Percentiles rank a stretch among this genome's conserved stretches.
phyloP scores from a whole-genome alignment of 2,113 vertebrate genomes.

The Paramormyrops kingsleyae region DNA sequence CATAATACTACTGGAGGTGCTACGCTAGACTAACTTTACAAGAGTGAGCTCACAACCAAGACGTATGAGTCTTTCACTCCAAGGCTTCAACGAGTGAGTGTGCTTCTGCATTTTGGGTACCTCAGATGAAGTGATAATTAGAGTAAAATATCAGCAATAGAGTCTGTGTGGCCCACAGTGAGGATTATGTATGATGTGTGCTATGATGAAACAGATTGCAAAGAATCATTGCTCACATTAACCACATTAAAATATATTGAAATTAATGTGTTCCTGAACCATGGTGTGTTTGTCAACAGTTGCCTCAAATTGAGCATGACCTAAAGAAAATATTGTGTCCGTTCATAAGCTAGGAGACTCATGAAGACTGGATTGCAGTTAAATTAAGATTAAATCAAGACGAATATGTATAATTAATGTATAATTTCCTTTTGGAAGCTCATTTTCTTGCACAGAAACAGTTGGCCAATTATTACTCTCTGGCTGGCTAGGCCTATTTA shows the following conservation, averaged over 20 bases:
- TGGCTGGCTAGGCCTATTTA: neutral
- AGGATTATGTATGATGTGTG: neutral
- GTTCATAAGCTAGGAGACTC: neutral
- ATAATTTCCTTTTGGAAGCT: slow-evolving; percentile 8
- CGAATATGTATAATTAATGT: neutral
- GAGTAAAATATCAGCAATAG: neutral
- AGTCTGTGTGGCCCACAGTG: neutral
- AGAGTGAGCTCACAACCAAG: neutral
- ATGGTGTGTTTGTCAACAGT: neutral
- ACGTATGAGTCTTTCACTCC: neutral
- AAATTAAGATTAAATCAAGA: slow-evolving; percentile 20
- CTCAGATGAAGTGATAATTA: neutral
- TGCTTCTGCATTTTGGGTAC: neutral
- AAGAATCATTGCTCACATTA: neutral
- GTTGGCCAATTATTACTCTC: slow-evolving; percentile 18
- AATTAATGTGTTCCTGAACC: slow-evolving; percentile 4
- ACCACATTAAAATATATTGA: slow-evolving; percentile 8
- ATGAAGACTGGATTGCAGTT: slow-evolving; percentile 5
- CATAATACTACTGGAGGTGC: neutral
- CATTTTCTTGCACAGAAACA: slow-evolving; percentile 10
- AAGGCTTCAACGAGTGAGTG: neutral
- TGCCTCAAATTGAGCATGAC: slow-evolving; percentile 11
- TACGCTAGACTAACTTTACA: neutral
- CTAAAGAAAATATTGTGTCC: neutral
- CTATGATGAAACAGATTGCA: neutral